Percentiles rank a stretch among this genome's conserved stretches.
Evolutionary conservation across 2,888 invertebrate species (phyloP).

Genomic region (Mythimna pallens): DNA sequence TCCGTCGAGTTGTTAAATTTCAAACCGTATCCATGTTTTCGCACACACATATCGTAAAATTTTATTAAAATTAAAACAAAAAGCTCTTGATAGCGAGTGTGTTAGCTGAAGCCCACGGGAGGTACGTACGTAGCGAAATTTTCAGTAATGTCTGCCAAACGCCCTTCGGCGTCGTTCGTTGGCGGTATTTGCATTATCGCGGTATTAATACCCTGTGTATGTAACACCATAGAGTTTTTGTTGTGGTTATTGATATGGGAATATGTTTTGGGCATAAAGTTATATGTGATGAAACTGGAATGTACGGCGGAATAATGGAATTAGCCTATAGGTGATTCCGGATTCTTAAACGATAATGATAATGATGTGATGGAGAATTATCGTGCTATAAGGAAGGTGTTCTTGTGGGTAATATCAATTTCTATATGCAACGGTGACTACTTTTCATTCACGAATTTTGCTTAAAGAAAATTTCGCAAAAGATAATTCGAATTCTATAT

Average conservation of each 20-base stretch:
- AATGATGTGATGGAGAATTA: neutral
- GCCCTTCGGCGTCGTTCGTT: constrained; percentile 75
- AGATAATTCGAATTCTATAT: neutral
- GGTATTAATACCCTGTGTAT: constrained; percentile 79
- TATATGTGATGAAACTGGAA: neutral
- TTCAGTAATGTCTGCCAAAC: constrained; percentile 80
- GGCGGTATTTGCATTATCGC: constrained; percentile 85
- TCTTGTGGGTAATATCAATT: constrained; percentile 18
- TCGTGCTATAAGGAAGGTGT: neutral
- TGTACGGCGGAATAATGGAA: neutral
- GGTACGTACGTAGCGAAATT: constrained; percentile 81
- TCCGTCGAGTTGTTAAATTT: constrained; percentile 63
- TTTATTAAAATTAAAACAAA: constrained; percentile 78
- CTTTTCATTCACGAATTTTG: neutral
- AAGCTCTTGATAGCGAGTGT: constrained; percentile 78
- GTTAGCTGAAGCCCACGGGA: constrained; percentile 79
- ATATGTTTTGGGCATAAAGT: constrained; percentile 20
- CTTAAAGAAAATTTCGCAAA: too few relatives aligned
- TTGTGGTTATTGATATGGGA: constrained; percentile 62
- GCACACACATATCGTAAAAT: constrained; percentile 69
- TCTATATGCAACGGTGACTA: neutral
- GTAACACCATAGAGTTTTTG: constrained; percentile 69
- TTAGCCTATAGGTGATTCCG: neutral
- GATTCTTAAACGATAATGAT: neutral
- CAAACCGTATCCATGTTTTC: constrained; percentile 64